Evolutionary conservation across 2,888 invertebrate species (phyloP), one percentile per base, ranked within the genome.

Genomic region (Electrophaes corylata): DNA sequence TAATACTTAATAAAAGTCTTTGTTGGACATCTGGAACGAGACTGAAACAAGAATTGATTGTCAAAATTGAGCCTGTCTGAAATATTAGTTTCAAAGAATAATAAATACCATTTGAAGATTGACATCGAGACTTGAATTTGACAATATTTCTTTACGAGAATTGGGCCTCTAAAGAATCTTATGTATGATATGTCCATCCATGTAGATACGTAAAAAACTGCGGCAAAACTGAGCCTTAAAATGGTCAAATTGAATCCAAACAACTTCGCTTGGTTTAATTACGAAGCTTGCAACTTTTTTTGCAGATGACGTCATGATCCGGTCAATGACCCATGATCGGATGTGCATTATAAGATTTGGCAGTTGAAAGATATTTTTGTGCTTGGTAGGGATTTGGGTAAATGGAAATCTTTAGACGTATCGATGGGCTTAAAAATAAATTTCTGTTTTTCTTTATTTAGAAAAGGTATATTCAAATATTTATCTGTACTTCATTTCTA

Each of bases 301-400:
- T 41, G 54, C 58, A 11, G 44, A 58, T 53, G 52, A 58, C 57
- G 57, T 58, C 53, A 58, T 31, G 0, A 19, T 23, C 16, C 12
- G 52, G 48, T 53, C 26, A 23, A 39, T 53, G 48, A 44, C 57
- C 52, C 29, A 29, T 19, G 43, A 43, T 41, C 48, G 41, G 49
- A 37, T 53, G 49, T 48, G 43, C n/a, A 14, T 8, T 14, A 44
- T 41, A 57, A 37, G 29, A 44, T 23, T 43, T 35, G 41, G 50
- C 23, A 50, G 49, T 19, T 46, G 1, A 33, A 23, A 33, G n/a
- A 43, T 20, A 29, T 19, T 31, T 48, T 20, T 12, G 12, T 26
- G 8, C 6, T 26, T 40, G 14, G 11, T 44, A 8, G 4, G 5
- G 35, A 52, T 52, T 26, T 52, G 35, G 44, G 18, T 23, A 29